Evolutionary conservation across 1,140 invertebrate species (phyloP).

Genomic region (Cylas formicarius): DNA sequence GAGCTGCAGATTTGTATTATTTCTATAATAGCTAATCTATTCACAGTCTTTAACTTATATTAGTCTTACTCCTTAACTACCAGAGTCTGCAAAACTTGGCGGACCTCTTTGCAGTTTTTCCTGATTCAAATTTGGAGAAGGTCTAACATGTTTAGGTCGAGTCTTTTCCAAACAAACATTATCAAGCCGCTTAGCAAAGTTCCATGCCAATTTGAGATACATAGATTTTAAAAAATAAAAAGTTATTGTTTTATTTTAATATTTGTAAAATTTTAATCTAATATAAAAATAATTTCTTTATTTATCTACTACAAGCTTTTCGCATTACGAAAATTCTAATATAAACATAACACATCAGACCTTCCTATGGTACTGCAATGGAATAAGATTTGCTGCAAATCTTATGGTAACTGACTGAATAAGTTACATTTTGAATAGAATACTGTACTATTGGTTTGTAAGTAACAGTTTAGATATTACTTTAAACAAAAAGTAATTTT

Average conservation of each 20-base stretch:
- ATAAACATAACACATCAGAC: too few relatives aligned
- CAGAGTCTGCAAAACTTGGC: constrained; percentile 16
- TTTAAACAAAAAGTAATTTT: too few relatives aligned
- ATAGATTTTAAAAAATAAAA: constrained; percentile 3
- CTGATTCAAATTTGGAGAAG: constrained; percentile 1
- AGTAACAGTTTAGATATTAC: too few relatives aligned
- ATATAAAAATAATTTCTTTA: too few relatives aligned
- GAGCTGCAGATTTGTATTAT: constrained; percentile 23
- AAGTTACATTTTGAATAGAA: too few relatives aligned
- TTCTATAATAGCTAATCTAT: constrained; percentile 26
- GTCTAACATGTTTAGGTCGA: neutral
- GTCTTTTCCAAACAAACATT: neutral
- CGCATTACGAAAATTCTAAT: too few relatives aligned
- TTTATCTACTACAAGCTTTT: too few relatives aligned
- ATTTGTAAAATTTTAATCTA: constrained; percentile 12
- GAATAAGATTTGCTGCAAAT: too few relatives aligned
- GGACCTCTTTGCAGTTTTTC: constrained; percentile 7
- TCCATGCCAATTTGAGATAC: neutral
- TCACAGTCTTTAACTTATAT: constrained; percentile 29
- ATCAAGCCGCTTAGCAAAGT: neutral
- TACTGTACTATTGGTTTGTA: too few relatives aligned
- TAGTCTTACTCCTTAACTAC: constrained; percentile 16
- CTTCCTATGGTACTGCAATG: too few relatives aligned
- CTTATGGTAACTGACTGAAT: too few relatives aligned
- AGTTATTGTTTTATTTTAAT: neutral